Conservation (phyloP, 2,797 vertebrate species). For the Malacoraja senta region DNA sequence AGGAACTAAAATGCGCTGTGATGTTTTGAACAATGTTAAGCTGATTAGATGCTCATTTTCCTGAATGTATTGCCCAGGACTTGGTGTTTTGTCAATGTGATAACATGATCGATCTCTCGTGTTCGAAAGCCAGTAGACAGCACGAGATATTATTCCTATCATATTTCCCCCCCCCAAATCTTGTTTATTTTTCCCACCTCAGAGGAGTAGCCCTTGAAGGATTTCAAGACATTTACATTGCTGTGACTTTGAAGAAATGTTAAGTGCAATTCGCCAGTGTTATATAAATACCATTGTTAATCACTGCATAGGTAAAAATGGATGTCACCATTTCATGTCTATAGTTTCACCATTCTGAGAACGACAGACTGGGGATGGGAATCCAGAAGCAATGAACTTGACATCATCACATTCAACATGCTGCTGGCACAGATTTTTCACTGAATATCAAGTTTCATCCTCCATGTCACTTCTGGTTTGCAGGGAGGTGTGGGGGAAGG, state of each 20-base stretch:
- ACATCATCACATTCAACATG: neutral
- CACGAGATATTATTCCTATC: neutral
- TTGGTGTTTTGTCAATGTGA: neutral
- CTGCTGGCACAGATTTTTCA: slow-evolving; percentile 19
- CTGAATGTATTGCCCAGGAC: neutral
- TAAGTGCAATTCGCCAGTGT: neutral
- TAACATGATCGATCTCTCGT: neutral
- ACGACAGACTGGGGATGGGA: neutral
- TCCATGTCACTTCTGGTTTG: slow-evolving; percentile 35
- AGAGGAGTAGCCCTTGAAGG: neutral
- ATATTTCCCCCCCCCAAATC: neutral
- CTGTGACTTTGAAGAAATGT: slow-evolving; percentile 2
- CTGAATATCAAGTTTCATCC: neutral
- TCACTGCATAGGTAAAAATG: neutral
- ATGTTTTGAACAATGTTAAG: slow-evolving; percentile 49
- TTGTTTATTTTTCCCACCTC: neutral
- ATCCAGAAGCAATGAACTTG: neutral
- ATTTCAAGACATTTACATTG: neutral
- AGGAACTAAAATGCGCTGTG: slow-evolving; percentile 50
- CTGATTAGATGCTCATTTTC: slow-evolving; percentile 44
- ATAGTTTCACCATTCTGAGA: neutral
- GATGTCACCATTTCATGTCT: neutral
- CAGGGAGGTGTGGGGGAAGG: neutral
- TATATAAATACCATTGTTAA: neutral
- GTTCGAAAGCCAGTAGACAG: neutral